Conservation (phyloP, 2,797 vertebrate genomes). For the Phrynocephalus forsythii region DNA sequence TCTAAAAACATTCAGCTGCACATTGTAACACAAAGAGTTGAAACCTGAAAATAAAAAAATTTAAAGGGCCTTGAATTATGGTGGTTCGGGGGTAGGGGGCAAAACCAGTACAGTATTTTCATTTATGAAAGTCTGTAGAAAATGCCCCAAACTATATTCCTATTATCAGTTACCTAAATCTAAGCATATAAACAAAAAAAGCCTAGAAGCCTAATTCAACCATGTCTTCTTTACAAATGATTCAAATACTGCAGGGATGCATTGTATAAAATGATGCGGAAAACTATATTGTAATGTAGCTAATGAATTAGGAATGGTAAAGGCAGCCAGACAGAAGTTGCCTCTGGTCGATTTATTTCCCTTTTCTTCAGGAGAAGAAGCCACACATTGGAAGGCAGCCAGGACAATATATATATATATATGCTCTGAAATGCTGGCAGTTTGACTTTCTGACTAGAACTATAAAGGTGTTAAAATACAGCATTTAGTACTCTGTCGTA, state of each 20-base stretch:
- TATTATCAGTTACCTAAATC: slow-evolving; percentile 47
- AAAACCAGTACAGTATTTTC: slow-evolving; percentile 39
- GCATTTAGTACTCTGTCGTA: not conserved
- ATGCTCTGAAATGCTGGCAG: not conserved
- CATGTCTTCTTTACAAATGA: slow-evolving; percentile 32
- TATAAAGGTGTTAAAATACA: not conserved
- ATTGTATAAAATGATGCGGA: slow-evolving; percentile 49
- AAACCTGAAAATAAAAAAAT: slow-evolving; percentile 68
- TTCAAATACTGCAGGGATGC: slow-evolving; percentile 26
- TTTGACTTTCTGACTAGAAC: slow-evolving; percentile 14
- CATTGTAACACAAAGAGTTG: slow-evolving; percentile 68
- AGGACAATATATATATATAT: not conserved
- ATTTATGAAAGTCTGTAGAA: slow-evolving; percentile 33
- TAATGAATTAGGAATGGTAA: slow-evolving; percentile 46
- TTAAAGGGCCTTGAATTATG: slow-evolving; percentile 54
- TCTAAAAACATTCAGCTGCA: slow-evolving; percentile 73
- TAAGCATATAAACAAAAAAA: not conserved
- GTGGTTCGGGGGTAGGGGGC: slow-evolving; percentile 30
- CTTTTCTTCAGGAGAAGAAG: slow-evolving; percentile 22
- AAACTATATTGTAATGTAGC: slow-evolving; percentile 39
- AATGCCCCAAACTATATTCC: slow-evolving; percentile 37
- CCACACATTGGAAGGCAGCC: not conserved
- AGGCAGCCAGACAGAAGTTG: slow-evolving; percentile 25
- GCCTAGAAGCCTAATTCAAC: slow-evolving; percentile 35
- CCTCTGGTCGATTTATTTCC: slow-evolving; percentile 57